Evolutionary conservation across 1,140 invertebrate genomes (phyloP), one percentile per base, ranked within the genome.

Genomic region (Lordiphosa clarofinis): DNA sequence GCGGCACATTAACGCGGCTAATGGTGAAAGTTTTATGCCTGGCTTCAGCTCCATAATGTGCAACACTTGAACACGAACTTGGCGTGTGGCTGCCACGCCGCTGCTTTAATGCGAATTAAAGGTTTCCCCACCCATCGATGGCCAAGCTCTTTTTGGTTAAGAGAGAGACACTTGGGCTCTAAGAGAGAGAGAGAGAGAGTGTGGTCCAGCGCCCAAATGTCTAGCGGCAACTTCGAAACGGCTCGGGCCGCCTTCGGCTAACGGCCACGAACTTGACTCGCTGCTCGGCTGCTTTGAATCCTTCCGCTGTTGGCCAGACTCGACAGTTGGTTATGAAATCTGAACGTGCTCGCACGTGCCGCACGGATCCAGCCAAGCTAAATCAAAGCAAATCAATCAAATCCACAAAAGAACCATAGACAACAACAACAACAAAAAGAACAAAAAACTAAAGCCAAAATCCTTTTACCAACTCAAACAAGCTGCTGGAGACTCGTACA

Each of bases 311-410:
- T 56, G 50, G 42, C 40, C 21, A 37, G 73, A 56, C 73, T 82
- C 78, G 78, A 82, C 78, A 82, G 78, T 82, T 82, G 78, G 78
- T 82, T 82, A 82, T 82, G 78, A 82, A 84, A 66, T 84, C 78
- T 84, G 40, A 84, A 84, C 78, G 78, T 82, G 78, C 78, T 84
- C 69, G 78, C 78, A 82, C 78, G 78, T 82, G 78, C 68, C 76
- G 78, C 72, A 84, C 78, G 78, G 78, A 84, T 0, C 24, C 24
- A 73, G 72, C 67, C 62, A 82, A 63, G 66, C 53, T 66, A 44
- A 59, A 47, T 56, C 43, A 44, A 69, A 58, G 55, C 62, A 52
- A 49, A 56, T 66, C 65, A 68, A 62, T 54, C 62, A 67, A 62
- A 36, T 59, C 28, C 15, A 15, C 15, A 1, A 31, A 35, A 33